Evolutionary conservation across 2,113 vertebrate species (phyloP), one percentile per base, ranked within the genome.

Genomic region (Chauna torquata): DNA sequence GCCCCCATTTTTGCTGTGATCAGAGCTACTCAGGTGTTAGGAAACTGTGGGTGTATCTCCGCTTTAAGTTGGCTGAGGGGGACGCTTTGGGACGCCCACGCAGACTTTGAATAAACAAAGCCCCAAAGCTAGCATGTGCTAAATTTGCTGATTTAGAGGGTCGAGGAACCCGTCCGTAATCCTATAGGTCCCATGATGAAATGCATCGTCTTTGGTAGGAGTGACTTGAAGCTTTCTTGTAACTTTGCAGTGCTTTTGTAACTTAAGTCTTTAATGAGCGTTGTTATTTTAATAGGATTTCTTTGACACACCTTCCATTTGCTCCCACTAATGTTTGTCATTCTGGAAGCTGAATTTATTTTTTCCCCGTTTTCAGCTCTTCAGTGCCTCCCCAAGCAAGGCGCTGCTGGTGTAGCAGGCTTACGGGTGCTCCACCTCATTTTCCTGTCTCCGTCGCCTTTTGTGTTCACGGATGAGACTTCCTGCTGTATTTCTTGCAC

Each of bases 221-320:
- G 34, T 28, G 52, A 71, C 66, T 81, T 45, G 84, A 85, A 74
- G 64, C 84, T 90, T 88, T 94, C 87, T 59, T 86, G 71, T 90
- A 88, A 68, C 25, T 96, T 89, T 82, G 79, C 38, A 88, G 44
- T 25, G 47, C 88, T 94, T 91, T 91, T 95, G 81, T 74, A 92
- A 90, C 38, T 70, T 94, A 95, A 91, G 74, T 91, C 93, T 84
- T 85, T 97, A 96, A 95, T 97, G 49, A 94, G 92, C 7, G 1
- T 92, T 95, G 74, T 82, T 94, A 87, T 74, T 94, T 94, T 94
- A 96, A 87, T 92, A 92, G 68, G 74, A 70, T 90, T 92, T 83
- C 75, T 94, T 88, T 90, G 93, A 97, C 94, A 94, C 94, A 40
- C 95, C 89, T 97, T 94, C 54, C 65, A 64, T 68, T 97, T 97